Conservation (phyloP, 2,888 invertebrate genomes). For the Polydrusus tereticollis region DNA sequence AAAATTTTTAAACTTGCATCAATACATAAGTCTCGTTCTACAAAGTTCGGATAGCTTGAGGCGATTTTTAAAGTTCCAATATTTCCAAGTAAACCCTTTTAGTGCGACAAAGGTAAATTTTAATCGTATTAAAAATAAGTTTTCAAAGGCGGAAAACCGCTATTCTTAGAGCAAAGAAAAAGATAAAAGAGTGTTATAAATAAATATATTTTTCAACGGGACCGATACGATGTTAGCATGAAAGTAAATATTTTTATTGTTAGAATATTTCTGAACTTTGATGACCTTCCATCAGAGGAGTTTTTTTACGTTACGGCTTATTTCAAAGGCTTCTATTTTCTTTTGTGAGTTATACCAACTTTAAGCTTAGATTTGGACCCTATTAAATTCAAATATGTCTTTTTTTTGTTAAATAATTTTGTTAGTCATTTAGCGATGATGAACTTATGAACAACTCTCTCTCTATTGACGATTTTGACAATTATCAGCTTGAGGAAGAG, state of each 20-base stretch:
- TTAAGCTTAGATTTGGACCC: too few species aligned
- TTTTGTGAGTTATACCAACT: too few species aligned
- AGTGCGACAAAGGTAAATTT: background rate
- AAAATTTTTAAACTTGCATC: background rate
- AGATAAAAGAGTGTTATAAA: background rate
- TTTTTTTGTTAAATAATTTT: too few species aligned
- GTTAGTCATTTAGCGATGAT: too few species aligned
- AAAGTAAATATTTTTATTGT: background rate
- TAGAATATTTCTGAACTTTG: too few species aligned
- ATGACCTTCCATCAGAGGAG: too few species aligned
- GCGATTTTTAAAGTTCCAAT: conserved; percentile 2
- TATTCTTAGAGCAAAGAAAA: background rate
- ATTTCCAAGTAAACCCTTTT: conserved; percentile 9
- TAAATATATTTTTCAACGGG: background rate
- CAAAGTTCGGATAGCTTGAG: background rate
- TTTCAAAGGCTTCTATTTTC: too few species aligned
- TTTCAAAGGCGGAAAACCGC: background rate
- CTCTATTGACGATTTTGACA: too few species aligned
- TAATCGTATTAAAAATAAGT: conserved; percentile 12
- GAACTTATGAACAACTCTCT: too few species aligned
- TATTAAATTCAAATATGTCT: too few species aligned
- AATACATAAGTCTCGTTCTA: background rate
- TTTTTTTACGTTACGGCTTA: too few species aligned
- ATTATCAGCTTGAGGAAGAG: too few species aligned
- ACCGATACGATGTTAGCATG: background rate